These are phyloP conservation scores for Lepus timidus DNA, from an alignment of 2,113 vertebrate genomes.

Conservation along the genomic window DNA sequence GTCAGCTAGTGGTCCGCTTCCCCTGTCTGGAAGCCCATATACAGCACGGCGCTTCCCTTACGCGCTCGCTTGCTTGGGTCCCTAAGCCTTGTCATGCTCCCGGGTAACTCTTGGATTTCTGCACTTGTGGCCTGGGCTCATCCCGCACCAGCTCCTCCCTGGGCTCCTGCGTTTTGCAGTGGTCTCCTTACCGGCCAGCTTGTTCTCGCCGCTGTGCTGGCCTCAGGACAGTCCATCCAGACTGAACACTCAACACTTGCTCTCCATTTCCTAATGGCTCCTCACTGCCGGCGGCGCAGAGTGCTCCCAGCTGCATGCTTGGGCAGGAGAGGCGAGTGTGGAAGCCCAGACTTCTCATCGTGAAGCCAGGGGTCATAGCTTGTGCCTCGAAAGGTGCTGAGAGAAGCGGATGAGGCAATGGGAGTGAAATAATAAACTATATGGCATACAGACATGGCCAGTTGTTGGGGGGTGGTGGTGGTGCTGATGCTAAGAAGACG, in stretches of 20 bases:
- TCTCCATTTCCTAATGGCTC: background rate
- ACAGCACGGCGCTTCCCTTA: background rate
- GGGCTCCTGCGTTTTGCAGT: background rate
- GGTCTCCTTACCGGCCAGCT: background rate
- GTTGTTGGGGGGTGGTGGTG: no score
- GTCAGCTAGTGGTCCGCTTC: background rate
- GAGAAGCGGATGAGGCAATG: background rate
- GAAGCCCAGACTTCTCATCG: background rate
- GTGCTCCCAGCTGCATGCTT: background rate
- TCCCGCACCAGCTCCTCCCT: background rate
- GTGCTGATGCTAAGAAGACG: background rate
- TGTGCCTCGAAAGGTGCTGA: background rate
- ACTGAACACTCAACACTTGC: background rate
- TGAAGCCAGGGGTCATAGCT: background rate
- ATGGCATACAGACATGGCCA: background rate
- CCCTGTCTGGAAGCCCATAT: background rate
- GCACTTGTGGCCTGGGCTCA: background rate
- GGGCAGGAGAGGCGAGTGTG: no score
- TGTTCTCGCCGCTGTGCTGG: background rate
- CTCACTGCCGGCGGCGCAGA: background rate
- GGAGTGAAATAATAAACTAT: background rate
- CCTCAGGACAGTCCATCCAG: background rate
- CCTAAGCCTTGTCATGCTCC: background rate
- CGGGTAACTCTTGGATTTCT: background rate
- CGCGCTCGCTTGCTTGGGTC: accelerated